Evolutionary conservation across 2,888 invertebrate genomes (phyloP), one percentile per base, ranked within the genome.

Genomic region (Epistrophe eligans): DNA sequence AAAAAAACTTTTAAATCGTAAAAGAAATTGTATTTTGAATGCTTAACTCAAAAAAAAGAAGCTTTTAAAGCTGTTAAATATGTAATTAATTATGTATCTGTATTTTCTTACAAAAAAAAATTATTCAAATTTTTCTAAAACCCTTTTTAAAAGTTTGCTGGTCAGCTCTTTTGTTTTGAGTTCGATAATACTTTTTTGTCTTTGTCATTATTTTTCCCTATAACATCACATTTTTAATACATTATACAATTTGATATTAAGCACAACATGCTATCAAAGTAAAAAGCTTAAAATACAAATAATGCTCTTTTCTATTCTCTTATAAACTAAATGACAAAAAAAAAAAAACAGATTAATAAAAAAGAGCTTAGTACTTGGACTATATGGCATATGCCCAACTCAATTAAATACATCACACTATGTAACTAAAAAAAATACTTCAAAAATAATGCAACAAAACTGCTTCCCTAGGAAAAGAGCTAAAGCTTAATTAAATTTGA

Each of bases 381-480:
- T 48, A 66, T 48, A 13, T 5, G 35, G 6, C 35, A 2, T 35
- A 67, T 35, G 13, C n/a, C 15, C 10, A 43, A 64, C 19, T 35
- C 67, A 48, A 50, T 67, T 35, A 67, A 35, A 35, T 67, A 50
- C 67, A 50, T 67, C 50, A 67, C 45, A 35, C 71, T 48, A 74
- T 40, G 57, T 13, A 77, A 57, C 19, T 66, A 9, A n/a, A 57
- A 62, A 57, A 24, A 52, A 73, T 43, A 57, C 32, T 28, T 45
- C 45, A 57, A 45, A 45, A 45, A 74, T 55, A 70, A 35, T 67
- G 32, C 77, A 66, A 72, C 45, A 67, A 72, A 76, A 72, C 67
- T 77, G 85, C 85, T 85, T 85, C 77, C 77, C 71, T 77, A 64
- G 64, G 74, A 62, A 81, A 67, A 85, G 73, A 79, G 74, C 64